Conservation (phyloP, 2,888 invertebrate genomes). For the Plutella xylostella region DNA sequence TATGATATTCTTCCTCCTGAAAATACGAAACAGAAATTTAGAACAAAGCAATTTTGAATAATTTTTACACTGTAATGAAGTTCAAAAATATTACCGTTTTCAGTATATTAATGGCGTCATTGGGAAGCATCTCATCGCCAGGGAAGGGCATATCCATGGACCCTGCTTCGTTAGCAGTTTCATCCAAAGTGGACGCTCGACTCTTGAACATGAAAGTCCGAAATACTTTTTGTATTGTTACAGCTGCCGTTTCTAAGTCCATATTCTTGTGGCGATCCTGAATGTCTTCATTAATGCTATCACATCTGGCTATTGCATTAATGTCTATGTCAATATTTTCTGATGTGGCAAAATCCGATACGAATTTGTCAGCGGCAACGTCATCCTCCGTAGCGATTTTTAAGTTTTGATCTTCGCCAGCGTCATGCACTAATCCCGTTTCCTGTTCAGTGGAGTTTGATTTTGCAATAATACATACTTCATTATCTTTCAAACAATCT, state of each 20-base stretch:
- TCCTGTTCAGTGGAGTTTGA: neutral
- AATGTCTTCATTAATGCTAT: constrained; percentile 12
- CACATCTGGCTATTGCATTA: neutral
- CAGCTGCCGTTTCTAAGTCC: constrained; percentile 63
- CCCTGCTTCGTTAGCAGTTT: constrained; percentile 34
- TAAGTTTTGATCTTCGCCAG: neutral
- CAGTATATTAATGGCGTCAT: neutral
- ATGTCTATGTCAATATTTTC: neutral
- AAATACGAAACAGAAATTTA: no score
- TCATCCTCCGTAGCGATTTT: neutral
- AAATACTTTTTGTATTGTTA: constrained; percentile 71
- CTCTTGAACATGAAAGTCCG: constrained; percentile 59
- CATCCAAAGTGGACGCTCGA: constrained; percentile 53
- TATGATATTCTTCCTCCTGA: constrained; percentile 36
- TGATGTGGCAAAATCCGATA: neutral
- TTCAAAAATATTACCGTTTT: constrained; percentile 1
- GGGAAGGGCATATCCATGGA: constrained; percentile 28
- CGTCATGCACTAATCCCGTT: neutral
- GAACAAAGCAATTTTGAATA: no score
- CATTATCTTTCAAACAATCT: neutral
- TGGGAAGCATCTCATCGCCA: neutral
- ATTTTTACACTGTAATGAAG: no score
- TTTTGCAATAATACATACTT: neutral
- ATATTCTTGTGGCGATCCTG: constrained; percentile 26
- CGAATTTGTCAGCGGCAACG: neutral